Evolutionary conservation across 2,888 invertebrate genomes (phyloP).

Genomic region (Anoncus sp.): DNA sequence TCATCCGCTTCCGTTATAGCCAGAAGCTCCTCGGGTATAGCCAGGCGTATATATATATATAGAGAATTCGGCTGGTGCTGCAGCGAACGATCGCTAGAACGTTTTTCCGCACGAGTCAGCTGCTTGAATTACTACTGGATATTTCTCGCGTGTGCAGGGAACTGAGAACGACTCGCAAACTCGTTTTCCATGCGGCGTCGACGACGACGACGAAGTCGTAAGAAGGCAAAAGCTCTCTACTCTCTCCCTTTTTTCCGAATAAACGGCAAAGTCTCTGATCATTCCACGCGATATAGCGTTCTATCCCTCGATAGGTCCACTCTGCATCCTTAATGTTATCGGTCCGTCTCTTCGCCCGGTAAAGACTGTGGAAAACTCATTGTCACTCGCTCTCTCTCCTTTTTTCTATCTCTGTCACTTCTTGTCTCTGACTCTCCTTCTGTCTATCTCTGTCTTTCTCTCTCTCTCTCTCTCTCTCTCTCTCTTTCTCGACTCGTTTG

Average conservation of each 20-base stretch:
- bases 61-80: conserved; percentile 21
- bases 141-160: conserved; percentile 46
- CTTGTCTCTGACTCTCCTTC: neutral
- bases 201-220: conserved; percentile 38
- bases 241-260: conserved; percentile 39
- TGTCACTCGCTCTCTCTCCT: conserved; percentile 36
- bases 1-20: no score
- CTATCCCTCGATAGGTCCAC: conserved; percentile 57
- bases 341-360: conserved; percentile 45
- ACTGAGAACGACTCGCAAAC: conserved; percentile 56
- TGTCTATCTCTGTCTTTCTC: conserved; percentile 13
- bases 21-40: no score
- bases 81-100: conserved; percentile 35
- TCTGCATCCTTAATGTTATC: conserved; percentile 63
- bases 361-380: conserved; percentile 56
- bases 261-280: conserved; percentile 49
- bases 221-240: conserved; percentile 35
- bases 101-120: conserved; percentile 56
- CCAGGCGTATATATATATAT: no score
- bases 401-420: conserved; percentile 13
- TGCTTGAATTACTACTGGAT: conserved; percentile 40
- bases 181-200: conserved; percentile 52
- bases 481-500: conserved; percentile 42
- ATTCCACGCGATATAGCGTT: conserved; percentile 51
- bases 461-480: conserved; percentile 4